Evolutionary conservation across 2,113 vertebrate genomes (phyloP).

Genomic region (Mormyrus lacerda): DNA sequence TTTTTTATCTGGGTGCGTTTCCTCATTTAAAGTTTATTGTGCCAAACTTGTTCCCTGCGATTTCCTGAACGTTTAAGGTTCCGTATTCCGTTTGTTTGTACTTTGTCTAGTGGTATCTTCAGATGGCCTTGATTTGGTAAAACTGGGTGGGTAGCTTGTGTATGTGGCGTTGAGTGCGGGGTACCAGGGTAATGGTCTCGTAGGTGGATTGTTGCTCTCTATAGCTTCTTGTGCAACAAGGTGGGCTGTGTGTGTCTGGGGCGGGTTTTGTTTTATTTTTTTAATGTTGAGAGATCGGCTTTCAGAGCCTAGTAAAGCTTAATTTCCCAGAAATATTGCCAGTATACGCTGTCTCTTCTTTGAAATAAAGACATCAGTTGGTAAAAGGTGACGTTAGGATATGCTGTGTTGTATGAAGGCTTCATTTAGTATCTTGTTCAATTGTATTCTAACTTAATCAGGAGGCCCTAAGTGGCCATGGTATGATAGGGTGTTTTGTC

Average conservation of each 20-base stretch:
- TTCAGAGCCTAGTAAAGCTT: background rate
- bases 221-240: background rate
- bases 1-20: background rate
- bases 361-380: background rate
- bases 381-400: background rate
- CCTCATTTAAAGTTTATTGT: background rate
- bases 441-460: background rate
- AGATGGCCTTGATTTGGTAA: background rate
- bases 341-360: background rate
- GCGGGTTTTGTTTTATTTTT: background rate
- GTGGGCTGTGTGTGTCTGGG: background rate
- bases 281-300: background rate
- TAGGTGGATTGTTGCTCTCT: background rate
- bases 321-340: background rate
- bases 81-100: background rate
- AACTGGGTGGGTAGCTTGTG: background rate
- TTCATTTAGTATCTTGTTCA: background rate
- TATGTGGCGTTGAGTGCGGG: background rate
- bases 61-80: background rate
- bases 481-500: background rate
- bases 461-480: background rate
- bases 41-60: background rate
- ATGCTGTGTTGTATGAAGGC: background rate
- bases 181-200: background rate
- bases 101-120: background rate